These are phyloP conservation scores for Pachydiplax longipennis DNA, from an alignment of 2,888 invertebrate species.

Conservation along the genomic window DNA sequence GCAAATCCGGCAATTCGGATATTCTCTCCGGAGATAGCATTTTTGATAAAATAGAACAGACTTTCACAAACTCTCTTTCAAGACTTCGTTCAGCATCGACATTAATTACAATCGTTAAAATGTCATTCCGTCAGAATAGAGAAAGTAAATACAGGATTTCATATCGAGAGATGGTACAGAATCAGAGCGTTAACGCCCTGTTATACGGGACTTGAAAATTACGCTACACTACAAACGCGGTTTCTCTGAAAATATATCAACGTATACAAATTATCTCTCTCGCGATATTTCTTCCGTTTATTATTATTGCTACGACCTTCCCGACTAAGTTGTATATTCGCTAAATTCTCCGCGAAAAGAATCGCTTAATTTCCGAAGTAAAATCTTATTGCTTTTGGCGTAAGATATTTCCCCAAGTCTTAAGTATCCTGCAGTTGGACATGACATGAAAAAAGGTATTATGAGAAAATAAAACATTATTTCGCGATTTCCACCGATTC, in stretches of 20 bases:
- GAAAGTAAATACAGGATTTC: constrained; percentile 23
- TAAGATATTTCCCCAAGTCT: too few species aligned
- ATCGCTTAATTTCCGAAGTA: too few species aligned
- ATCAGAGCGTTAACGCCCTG: background rate
- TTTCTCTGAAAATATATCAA: background rate
- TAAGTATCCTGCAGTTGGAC: too few species aligned
- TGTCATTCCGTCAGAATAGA: constrained; percentile 31
- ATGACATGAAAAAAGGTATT: too few species aligned
- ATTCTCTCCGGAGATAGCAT: constrained; percentile 12
- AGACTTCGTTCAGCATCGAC: constrained; percentile 1
- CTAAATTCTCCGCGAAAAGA: too few species aligned
- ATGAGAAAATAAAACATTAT: too few species aligned
- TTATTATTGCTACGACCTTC: too few species aligned
- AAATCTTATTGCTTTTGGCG: too few species aligned
- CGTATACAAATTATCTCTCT: background rate
- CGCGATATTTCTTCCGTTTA: background rate
- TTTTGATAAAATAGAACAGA: background rate
- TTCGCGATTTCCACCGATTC: too few species aligned
- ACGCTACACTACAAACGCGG: background rate
- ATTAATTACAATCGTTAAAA: constrained; percentile 31
- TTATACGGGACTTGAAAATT: background rate
- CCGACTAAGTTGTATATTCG: too few species aligned
- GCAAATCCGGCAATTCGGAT: background rate
- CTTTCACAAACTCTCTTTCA: constrained; percentile 20
- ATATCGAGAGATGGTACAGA: constrained; percentile 10